Evolutionary conservation across 2,113 vertebrate species (phyloP).

Genomic region (Hippoglossus stenolepis): DNA sequence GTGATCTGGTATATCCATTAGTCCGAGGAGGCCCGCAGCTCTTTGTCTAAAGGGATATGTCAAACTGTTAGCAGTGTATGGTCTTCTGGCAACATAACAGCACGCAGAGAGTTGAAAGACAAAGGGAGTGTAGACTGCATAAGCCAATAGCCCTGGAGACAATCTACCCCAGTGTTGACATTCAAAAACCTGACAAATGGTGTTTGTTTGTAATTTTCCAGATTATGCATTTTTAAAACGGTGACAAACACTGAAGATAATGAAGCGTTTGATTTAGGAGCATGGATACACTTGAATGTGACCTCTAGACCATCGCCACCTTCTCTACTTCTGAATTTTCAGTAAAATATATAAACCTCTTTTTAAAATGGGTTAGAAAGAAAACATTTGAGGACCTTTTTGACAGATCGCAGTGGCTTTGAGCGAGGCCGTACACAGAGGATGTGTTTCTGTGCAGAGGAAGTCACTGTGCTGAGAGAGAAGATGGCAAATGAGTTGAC

Average conservation of each 20-base stretch:
- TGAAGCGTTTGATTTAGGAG: no score
- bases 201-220: conserved; percentile 23
- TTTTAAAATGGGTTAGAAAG: conserved; percentile 19
- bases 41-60: conserved; percentile 66
- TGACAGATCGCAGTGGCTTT: conserved; percentile 8
- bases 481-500: conserved; percentile 58
- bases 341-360: conserved; percentile 2
- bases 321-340: conserved; percentile 10
- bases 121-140: conserved; percentile 12
- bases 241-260: no score
- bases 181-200: conserved; percentile 3
- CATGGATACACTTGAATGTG: neutral
- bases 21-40: conserved; percentile 55
- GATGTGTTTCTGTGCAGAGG: conserved; percentile 33
- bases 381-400: neutral
- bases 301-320: neutral
- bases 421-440: conserved; percentile 13
- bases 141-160: conserved; percentile 35
- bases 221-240: neutral
- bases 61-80: conserved; percentile 63
- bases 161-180: conserved; percentile 37
- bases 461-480: conserved; percentile 42
- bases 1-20: conserved; percentile 76
- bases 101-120: conserved; percentile 52
- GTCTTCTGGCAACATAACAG: conserved; percentile 59